phyloP scores from a whole-genome alignment of 1,140 invertebrate species.

The Linepithema humile region DNA sequence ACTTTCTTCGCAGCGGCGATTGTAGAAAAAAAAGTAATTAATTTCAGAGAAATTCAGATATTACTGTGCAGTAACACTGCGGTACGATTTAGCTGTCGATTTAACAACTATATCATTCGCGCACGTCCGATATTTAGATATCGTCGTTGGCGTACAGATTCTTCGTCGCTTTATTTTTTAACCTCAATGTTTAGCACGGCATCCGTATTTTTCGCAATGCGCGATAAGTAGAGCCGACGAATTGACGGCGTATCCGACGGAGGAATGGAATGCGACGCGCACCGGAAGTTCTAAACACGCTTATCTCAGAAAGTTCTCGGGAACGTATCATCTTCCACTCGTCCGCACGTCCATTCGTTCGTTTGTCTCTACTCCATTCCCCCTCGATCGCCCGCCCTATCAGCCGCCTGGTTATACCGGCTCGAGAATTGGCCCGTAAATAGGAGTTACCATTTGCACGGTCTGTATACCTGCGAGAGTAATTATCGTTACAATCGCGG shows the following conservation, averaged over 20 bases:
- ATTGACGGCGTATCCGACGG: slow-evolving; percentile 26
- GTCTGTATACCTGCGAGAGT: slow-evolving; percentile 55
- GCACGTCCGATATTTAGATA: neutral
- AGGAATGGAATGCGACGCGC: slow-evolving; percentile 51
- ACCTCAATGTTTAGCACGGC: neutral
- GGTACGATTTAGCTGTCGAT: too few species aligned
- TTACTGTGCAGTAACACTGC: too few species aligned
- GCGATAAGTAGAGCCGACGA: slow-evolving; percentile 14
- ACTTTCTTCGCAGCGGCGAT: too few species aligned
- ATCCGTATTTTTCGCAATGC: neutral
- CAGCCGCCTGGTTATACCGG: slow-evolving; percentile 42
- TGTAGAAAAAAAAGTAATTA: neutral
- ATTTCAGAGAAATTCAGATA: neutral
- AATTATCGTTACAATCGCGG: slow-evolving; percentile 65
- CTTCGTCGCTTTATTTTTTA: neutral
- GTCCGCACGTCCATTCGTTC: slow-evolving; percentile 8
- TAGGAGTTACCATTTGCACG: slow-evolving; percentile 61
- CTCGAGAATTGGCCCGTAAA: slow-evolving; percentile 73
- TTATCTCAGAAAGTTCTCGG: slow-evolving; percentile 63
- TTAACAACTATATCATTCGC: too few species aligned
- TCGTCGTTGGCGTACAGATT: neutral
- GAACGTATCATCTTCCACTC: slow-evolving; percentile 57
- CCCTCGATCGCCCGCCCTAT: slow-evolving; percentile 17
- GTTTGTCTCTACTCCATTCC: neutral
- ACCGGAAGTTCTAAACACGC: slow-evolving; percentile 68